Evolutionary conservation across 23 tunicate genomes (phyloP), one percentile per base, ranked within the genome.

Genomic region (Phallusia fumigata): DNA sequence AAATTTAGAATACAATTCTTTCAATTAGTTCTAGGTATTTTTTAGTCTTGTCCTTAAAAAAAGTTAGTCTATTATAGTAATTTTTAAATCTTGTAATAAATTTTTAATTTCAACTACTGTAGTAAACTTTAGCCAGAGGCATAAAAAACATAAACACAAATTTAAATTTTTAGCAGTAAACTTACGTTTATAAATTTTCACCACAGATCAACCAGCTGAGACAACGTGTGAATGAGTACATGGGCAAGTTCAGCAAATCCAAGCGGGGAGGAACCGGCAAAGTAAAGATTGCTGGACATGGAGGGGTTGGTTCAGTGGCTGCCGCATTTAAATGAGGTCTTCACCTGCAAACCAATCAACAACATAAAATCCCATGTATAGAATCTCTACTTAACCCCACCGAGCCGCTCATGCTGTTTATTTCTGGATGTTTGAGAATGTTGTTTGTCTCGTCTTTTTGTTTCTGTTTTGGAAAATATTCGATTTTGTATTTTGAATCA

Each of bases 221-320:
- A 15, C 98, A 94, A 58, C 82, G 98, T 24, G 98, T 94, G 45
- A 89, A 87, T 80, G 98, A 94, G 65, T 94, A 94, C 90, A 94
- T 94, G 98, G 98, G 98, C 53, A 94, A 94, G 72, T 94, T 94
- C 93, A 82, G 88, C 51, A 94, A 94, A 69, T 80, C 87, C 83
- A 94, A 94, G 79, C 74, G 97, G 24, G 75, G 73, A 47, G 73
- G 74, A 35, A 52, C 80, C 15, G 85, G 88, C 50, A 79, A 79
- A 36, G 84, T 91, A 65, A 94, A 94, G 84, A 94, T 94, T 79
- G 86, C 91, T 19, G 91, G 93, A 49, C 85, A 95, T 49, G 88
- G 90, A 18, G 98, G 98, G 12, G 88, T 94, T 52, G 93, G 95
- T 21, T 86, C 92, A 19, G 90, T 87, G 12, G 87, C 97, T 0